Base-by-base conservation (phyloP, 2,113 vertebrate genomes). In the Microcebus tavaratra region DNA sequence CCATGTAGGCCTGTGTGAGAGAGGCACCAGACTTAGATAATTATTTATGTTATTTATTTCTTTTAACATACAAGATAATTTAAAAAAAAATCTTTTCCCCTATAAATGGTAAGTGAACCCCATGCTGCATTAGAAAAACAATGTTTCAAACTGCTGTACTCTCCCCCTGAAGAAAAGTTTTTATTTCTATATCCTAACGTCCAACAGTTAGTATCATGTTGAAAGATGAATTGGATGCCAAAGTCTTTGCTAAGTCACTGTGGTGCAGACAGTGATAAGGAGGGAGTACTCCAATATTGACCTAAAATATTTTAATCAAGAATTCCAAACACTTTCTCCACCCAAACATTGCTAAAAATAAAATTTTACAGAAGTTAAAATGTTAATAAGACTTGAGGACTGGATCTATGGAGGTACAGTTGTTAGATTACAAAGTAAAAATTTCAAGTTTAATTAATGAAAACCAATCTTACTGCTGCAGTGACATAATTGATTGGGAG, bases 261-360 rank as follows among this genome's bases (percentile, higher is more conserved):
- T 96, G 59, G 91, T 98, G 59, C 67, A 95, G 61, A 92, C 91
- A 93, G n/a, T 75, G 97, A 97, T 97, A 98, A 97, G 80, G 63
- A 96, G 90, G 92, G 94, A 97, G 96, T 87, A 72, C 55, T 93
- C 79, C 63, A 96, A 13, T 96, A 76, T 50, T 95, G 91, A 95
- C 96, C 39, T 95, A 84, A 95, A 93, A 85, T 96, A 92, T 89
- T 97, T 96, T 97, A 98, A 98, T 98, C 98, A 97, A 86, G 76
- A 87, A 96, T 95, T 96, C 67, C 97, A 98, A 97, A 76, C 70
- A 94, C 67, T 70, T 85, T 94, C 91, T 95, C 84, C 92, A 97
- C 96, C 93, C 93, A 57, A 91, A 93, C 95, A 94, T 96, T 90
- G 21, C 70, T 95, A 82, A 90, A 96, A 96, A 93, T 79, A 90